Evolutionary conservation across 2,113 vertebrate species (phyloP), one percentile per base, ranked within the genome.

Genomic region (Ictalurus furcatus): DNA sequence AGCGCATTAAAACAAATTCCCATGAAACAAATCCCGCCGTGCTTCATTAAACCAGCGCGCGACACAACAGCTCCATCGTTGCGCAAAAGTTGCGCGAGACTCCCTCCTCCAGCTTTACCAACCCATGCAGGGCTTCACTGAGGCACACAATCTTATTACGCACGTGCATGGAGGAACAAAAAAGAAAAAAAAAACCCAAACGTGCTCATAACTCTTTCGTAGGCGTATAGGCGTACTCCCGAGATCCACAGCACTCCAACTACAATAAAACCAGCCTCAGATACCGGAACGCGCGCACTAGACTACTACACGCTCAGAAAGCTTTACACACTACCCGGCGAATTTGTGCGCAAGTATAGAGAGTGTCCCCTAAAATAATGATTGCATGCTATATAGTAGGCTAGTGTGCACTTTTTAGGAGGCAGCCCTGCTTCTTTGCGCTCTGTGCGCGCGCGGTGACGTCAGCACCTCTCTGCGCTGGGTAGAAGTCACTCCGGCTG

Each of bases 391-490:
- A 23, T 21, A 56, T 59, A 78, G 30, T 40, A 23, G 52, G 19
- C 30, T 56, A 73, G 63, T 76, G 16, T 40, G 54, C 69, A 74
- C 63, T 59, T 82, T 21, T 84, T 44, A 37, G 34, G 30, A 84
- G 25, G 73, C 69, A 58, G 69, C 67, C 44, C 30, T 37, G 85
- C 34, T 76, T 74, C n/a, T 86, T 59, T 56, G 34, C 8, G 11
- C 30, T 40, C 54, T 34, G 85, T 59, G 71, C 14, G 56, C 54
- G 71, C 85, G 23, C 85, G 67, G 85, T 87, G 85, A 87, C 85
- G 85, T 87, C 85, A 85, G 21, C 85, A 78, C 30, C 58, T 76
- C 85, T 28, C 85, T 12, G 67, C n/a, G 71, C 85, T 56, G 21
- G 14, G 30, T 61, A 59, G 85, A 86, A 86, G 85, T 86, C 71